These are phyloP conservation scores for Caenorhabditis japonica DNA, from an alignment of 2,888 invertebrate genomes.

Conservation along the genomic window DNA sequence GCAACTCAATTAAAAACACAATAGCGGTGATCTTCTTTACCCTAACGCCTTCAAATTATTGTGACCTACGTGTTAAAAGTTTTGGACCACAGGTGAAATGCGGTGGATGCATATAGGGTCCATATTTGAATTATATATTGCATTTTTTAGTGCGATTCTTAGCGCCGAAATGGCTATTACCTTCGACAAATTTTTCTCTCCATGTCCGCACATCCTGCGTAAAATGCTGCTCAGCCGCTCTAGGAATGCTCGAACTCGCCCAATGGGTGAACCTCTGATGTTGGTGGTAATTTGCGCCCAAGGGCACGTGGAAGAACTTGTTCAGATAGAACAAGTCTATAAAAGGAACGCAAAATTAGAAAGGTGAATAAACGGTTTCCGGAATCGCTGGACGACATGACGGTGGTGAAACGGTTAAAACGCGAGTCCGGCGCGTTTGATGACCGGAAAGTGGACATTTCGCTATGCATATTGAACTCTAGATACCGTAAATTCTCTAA, in stretches of 20 bases:
- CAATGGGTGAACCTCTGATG: slow-evolving; percentile 43
- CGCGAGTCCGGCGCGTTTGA: slow-evolving; percentile 2
- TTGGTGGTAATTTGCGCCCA: slow-evolving; percentile 53
- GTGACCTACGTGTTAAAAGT: too few species aligned
- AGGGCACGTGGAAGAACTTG: slow-evolving; percentile 27
- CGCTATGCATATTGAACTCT: too few species aligned
- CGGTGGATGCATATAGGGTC: too few species aligned
- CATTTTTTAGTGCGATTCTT: too few species aligned
- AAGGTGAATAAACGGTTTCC: slow-evolving; percentile 41
- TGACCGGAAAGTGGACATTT: slow-evolving; percentile 6
- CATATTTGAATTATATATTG: too few species aligned
- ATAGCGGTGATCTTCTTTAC: too few species aligned
- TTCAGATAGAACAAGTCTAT: slow-evolving; percentile 35
- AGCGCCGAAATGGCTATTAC: neutral
- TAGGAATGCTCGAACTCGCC: slow-evolving; percentile 44
- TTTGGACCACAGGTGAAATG: too few species aligned
- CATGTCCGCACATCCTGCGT: slow-evolving; percentile 16
- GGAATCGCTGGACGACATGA: neutral
- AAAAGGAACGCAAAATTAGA: slow-evolving; percentile 17
- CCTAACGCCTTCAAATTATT: too few species aligned
- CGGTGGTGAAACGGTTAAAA: slow-evolving; percentile 23
- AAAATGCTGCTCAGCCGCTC: slow-evolving; percentile 14
- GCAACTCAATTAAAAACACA: too few species aligned
- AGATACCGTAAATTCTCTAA: too few species aligned
- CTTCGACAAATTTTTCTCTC: neutral